Percentiles rank a stretch among this genome's conserved stretches.
Conservation (phyloP, 2,888 invertebrate species). For the Dinocampus coccinellae region DNA sequence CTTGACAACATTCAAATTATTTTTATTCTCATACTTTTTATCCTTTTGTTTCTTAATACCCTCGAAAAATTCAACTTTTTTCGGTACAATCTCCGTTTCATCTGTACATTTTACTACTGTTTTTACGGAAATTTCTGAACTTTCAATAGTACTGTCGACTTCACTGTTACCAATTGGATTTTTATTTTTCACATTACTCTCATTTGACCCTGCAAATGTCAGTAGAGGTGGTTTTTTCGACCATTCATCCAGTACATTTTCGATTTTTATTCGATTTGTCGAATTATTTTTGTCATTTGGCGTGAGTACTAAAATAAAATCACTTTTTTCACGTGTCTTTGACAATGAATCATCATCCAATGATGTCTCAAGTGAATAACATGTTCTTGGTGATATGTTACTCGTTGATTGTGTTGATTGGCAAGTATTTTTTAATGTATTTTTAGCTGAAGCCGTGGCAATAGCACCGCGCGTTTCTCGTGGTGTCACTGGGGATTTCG, state of each 20-base stretch:
- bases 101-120: slow-evolving; percentile 76
- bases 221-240: slow-evolving; percentile 64
- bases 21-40: slow-evolving; percentile 42
- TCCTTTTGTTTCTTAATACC: slow-evolving; percentile 71
- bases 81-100: slow-evolving; percentile 75
- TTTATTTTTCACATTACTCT: slow-evolving; percentile 46
- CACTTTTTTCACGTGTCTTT: slow-evolving; percentile 58
- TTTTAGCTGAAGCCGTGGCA: slow-evolving; percentile 52
- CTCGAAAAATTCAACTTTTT: slow-evolving; percentile 86
- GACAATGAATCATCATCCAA: slow-evolving; percentile 60
- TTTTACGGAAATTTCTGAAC: slow-evolving; percentile 79
- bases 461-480: slow-evolving; percentile 68
- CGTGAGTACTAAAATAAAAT: slow-evolving; percentile 70
- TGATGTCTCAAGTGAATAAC: slow-evolving; percentile 69
- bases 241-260: slow-evolving; percentile 69
- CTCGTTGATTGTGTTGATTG: slow-evolving; percentile 36
- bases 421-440: slow-evolving; percentile 51
- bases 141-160: slow-evolving; percentile 76
- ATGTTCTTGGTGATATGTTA: slow-evolving; percentile 69
- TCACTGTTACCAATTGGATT: slow-evolving; percentile 75
- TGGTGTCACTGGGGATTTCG: slow-evolving; percentile 58
- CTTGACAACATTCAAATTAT: background rate
- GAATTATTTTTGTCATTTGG: slow-evolving; percentile 58
- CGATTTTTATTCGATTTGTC: slow-evolving; percentile 60
- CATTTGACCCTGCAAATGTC: slow-evolving; percentile 53